phyloP scores from a whole-genome alignment of 1,140 invertebrate species.

The Pseudomyrmex pallidus region DNA sequence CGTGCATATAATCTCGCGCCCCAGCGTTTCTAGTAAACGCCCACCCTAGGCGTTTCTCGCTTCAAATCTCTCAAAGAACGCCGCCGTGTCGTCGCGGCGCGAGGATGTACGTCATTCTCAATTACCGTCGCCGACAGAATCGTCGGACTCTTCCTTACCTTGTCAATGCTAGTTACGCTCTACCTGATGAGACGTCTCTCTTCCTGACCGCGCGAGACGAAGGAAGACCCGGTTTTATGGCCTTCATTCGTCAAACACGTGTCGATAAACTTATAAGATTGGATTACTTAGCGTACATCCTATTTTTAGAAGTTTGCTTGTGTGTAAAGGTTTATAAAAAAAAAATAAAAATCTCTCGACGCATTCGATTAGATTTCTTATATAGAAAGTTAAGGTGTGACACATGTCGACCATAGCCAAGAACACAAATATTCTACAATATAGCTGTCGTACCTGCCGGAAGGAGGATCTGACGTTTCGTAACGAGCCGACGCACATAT shows the following conservation, averaged over 20 bases:
- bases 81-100: conserved; percentile 64
- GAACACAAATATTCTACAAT: conserved; percentile 32
- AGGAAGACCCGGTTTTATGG: neutral
- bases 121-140: conserved; percentile 77
- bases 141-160: conserved; percentile 46
- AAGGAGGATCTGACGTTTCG: conserved; percentile 55
- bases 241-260: neutral
- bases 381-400: neutral
- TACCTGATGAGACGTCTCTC: neutral
- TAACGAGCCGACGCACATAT: conserved; percentile 75
- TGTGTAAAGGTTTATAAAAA: neutral
- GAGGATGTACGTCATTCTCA: conserved; percentile 80
- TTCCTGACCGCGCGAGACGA: neutral
- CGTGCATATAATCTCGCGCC: conserved; percentile 62
- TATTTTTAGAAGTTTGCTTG: too few relatives aligned
- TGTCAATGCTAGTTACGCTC: conserved; percentile 66
- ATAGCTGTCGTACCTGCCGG: conserved; percentile 43
- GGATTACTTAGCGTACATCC: neutral
- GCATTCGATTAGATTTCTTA: neutral
- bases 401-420: neutral
- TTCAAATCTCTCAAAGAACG: conserved; percentile 75
- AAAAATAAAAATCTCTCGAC: neutral
- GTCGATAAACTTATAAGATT: neutral
- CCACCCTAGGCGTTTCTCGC: conserved; percentile 64
- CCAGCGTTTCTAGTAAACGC: conserved; percentile 63